Evolutionary conservation across 2,113 vertebrate species (phyloP).

Genomic region (Saccopteryx leptura): DNA sequence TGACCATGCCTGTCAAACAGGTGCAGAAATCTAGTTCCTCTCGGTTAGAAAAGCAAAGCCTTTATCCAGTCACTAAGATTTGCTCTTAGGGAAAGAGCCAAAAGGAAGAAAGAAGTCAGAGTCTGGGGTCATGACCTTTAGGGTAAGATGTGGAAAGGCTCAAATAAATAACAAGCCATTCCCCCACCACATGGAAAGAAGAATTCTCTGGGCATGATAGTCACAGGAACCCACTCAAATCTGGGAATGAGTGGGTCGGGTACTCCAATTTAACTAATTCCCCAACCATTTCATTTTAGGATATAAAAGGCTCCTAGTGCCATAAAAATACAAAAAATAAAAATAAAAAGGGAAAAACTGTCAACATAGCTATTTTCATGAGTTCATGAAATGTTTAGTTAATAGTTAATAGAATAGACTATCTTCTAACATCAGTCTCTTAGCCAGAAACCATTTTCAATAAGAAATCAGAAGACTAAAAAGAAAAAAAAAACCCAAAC

Average conservation of each 20-base stretch:
- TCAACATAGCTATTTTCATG: conserved; percentile 35
- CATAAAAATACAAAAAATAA: conserved; percentile 61
- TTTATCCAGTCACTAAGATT: conserved; percentile 26
- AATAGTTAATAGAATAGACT: neutral
- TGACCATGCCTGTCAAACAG: conserved; percentile 71
- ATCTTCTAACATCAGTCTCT: conserved; percentile 11
- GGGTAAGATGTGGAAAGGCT: conserved; percentile 64
- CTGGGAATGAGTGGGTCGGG: conserved; percentile 47
- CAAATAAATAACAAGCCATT: conserved; percentile 77
- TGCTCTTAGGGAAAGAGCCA: conserved; percentile 46
- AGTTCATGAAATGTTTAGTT: conserved; percentile 32
- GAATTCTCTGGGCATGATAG: conserved; percentile 40
- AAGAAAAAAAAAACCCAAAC: neutral
- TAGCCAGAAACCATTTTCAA: conserved; percentile 50
- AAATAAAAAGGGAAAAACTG: conserved; percentile 28
- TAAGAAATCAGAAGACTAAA: conserved; percentile 12
- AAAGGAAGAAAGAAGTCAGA: conserved; percentile 66
- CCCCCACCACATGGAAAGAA: conserved; percentile 13
- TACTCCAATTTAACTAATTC: conserved; percentile 68
- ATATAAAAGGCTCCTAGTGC: conserved; percentile 58
- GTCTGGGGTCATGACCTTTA: conserved; percentile 75
- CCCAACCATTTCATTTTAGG: conserved; percentile 64
- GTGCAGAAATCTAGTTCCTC: conserved; percentile 48
- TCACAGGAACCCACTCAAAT: conserved; percentile 74
- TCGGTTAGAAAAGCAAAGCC: conserved; percentile 55